These are phyloP conservation scores for Dichetophora obliterata DNA, from an alignment of 2,888 invertebrate genomes.

Conservation along the genomic window DNA sequence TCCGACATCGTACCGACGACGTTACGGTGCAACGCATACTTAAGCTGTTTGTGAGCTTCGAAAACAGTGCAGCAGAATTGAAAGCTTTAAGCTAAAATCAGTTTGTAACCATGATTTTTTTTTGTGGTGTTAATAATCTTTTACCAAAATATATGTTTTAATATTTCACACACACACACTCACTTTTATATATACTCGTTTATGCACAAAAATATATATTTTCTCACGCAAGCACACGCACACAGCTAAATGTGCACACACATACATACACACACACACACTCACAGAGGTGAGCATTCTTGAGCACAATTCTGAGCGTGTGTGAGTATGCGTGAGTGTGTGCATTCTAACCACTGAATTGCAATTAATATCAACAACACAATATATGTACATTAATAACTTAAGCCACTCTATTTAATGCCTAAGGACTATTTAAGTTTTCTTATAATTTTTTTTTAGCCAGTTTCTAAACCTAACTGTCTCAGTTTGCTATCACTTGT, in stretches of 20 bases:
- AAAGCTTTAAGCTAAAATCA: slow-evolving; percentile 23
- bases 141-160: not conserved
- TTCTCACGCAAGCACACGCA: not conserved
- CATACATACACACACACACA: slow-evolving; percentile 16
- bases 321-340: not conserved
- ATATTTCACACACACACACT: slow-evolving; percentile 17
- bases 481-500: not conserved
- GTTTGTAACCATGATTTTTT: slow-evolving; percentile 46
- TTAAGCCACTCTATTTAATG: not conserved
- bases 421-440: not conserved
- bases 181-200: slow-evolving; percentile 38
- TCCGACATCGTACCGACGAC: slow-evolving; percentile 34
- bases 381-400: slow-evolving; percentile 16
- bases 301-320: not conserved
- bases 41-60: not conserved
- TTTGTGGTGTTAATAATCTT: slow-evolving; percentile 35
- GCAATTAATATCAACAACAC: not conserved
- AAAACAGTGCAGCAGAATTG: slow-evolving; percentile 8
- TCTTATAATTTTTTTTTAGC: not conserved
- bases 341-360: not conserved
- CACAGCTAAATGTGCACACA: slow-evolving; percentile 10
- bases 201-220: slow-evolving; percentile 11
- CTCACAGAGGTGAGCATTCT: not conserved
- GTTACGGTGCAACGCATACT: slow-evolving; percentile 5
- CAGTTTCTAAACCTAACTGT: slow-evolving; percentile 1